Base-by-base conservation (phyloP, 2,888 invertebrate species). In the Lydus trimaculatus region DNA sequence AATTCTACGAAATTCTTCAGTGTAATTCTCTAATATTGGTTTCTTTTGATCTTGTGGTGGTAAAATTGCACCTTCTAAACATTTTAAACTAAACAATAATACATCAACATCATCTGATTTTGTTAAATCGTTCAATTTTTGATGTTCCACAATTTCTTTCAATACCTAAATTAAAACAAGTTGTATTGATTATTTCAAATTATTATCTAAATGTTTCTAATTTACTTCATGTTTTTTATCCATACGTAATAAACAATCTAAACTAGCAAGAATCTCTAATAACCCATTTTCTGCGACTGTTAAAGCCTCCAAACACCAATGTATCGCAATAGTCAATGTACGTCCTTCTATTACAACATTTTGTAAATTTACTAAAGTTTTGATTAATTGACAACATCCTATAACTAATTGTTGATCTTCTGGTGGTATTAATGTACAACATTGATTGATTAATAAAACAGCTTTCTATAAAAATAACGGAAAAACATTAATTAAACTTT, bases 381-480 rank as follows among this genome's bases (percentile, higher is more conserved):
- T 86, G 31, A 91, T 84, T 66, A 91, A 82, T 77, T 88, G 87
- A 73, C 90, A 89, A 69, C 88, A 86, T 84, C 90, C 90, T 28
- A 88, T 86, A 7, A 88, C 86, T 62, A 90, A 80, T 65, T 86
- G 85, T 63, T 87, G 86, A 79, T 91, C 90, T 33, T 82, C 84
- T 5, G 89, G 86, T 36, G 81, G 78, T 43, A 86, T 79, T 33
- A 83, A 72, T 33, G 76, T 79, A 66, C 85, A 85, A 65, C 83
- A 83, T 66, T 85, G 83, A 70, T 84, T 82, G 2, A 86, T 75
- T 20, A 86, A 72, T 56, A 85, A 78, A 5, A 83, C 78, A 23
- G 83, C 84, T 80, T 82, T 83, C 85, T 85, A 69, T 63, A 82
- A 82, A 52, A 65, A 66, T 69, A 20, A 8, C 4, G 60, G 59